Evolutionary conservation across 1,140 invertebrate species (phyloP).

Genomic region (Mylabris phalerata): DNA sequence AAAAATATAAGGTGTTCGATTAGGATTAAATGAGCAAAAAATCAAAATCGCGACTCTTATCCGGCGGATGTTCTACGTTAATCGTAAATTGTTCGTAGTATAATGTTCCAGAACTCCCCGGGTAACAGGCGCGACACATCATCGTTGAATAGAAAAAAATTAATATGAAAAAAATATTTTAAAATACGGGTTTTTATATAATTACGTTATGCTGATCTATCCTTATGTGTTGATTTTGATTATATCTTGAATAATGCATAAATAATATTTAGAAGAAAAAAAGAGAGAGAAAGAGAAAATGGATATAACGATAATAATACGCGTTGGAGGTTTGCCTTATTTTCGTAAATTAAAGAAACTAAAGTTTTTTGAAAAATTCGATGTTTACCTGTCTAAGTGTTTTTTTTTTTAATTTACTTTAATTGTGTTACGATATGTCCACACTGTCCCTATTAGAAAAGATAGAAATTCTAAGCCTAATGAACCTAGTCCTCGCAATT

Average conservation of each 20-base stretch:
- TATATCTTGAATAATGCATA: conserved; percentile 4
- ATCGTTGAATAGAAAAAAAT: not conserved
- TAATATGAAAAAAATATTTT: conserved; percentile 33
- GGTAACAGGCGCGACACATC: conserved; percentile 33
- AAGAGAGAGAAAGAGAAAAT: too few species aligned
- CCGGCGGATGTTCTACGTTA: conserved; percentile 37
- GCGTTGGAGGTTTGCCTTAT: conserved; percentile 21
- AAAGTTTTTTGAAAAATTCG: too few species aligned
- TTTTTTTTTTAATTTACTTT: too few species aligned
- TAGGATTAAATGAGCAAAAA: conserved; percentile 40
- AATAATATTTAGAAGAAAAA: too few species aligned
- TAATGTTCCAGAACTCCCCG: conserved; percentile 38
- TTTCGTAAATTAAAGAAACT: not conserved
- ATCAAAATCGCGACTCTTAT: conserved; percentile 37
- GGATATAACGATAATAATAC: not conserved
- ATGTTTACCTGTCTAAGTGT: too few species aligned
- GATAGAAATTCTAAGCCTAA: too few species aligned
- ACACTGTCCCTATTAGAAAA: too few species aligned
- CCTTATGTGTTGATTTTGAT: conserved; percentile 37
- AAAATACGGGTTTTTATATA: conserved; percentile 36
- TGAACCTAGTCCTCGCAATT: too few species aligned
- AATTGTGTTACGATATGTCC: too few species aligned
- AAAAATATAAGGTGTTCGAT: conserved; percentile 22
- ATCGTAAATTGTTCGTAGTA: conserved; percentile 40
- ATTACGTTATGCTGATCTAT: conserved; percentile 34